Evolutionary conservation across 2,113 vertebrate species (phyloP), one percentile per base, ranked within the genome.

Genomic region (Egretta garzetta): DNA sequence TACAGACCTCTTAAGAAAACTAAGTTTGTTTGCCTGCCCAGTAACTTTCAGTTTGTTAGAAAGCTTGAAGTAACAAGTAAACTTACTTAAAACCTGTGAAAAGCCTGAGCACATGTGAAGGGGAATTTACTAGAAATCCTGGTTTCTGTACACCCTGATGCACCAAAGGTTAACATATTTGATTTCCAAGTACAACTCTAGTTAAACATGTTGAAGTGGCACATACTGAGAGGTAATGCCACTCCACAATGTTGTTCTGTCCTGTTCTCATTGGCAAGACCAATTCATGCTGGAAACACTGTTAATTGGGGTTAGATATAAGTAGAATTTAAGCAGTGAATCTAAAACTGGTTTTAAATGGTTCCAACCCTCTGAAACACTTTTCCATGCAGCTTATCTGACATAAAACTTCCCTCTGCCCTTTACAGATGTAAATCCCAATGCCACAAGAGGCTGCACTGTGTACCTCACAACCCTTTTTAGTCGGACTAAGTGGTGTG

Each of bases 211-310:
- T 27, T 47, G 22, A 66, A 84, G 22, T 18, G 64, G 73, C 30
- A 60, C 0, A 3, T 58, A 56, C 17, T 62, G 43, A 53, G 24
- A n/a, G 9, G 6, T n/a, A 91, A 62, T 0, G 0, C 8, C 41
- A 21, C 26, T 88, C 23, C 39, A 39, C 27, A 79, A 18, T 6
- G 15, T 12, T 6, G 1, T 75, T 77, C 20, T 66, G 28, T 71
- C 12, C 39, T 79, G 14, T 63, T 67, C 32, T 72, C 14, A 33
- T 3, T 80, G 27, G 35, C 39, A 81, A 79, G 22, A 50, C 10
- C 50, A 53, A 73, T n/a, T 74, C 64, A 56, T 12, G 16, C 53
- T 80, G 43, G 52, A 75, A 91, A 76, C 21, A 37, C 17, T 30
- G 22, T 84, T 75, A 63, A 67, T 5, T 39, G 0, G 14, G 16